phyloP scores from a whole-genome alignment of 2,113 vertebrate species.

The Dasyurus viverrinus region DNA sequence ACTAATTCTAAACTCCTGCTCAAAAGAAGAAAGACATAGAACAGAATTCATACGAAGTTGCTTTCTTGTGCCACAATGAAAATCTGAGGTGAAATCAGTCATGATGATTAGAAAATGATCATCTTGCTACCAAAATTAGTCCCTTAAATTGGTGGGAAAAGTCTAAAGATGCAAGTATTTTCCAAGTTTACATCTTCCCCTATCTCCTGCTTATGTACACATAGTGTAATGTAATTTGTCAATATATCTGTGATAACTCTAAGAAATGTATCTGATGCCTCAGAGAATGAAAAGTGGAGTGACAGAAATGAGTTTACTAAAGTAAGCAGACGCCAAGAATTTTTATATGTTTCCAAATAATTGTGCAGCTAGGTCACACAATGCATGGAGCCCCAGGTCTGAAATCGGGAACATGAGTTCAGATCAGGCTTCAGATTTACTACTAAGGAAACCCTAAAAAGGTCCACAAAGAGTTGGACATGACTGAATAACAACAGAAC shows the following conservation, averaged over 20 bases:
- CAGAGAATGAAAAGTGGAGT: neutral
- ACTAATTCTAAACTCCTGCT: neutral
- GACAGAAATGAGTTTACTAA: neutral
- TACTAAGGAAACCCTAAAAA: neutral
- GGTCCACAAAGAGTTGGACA: neutral
- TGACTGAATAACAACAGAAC: neutral
- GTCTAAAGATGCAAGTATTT: neutral
- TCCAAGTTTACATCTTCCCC: neutral
- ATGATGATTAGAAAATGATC: neutral
- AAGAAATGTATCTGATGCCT: neutral
- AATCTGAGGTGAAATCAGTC: neutral
- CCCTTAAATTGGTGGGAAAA: neutral
- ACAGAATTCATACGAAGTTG: neutral
- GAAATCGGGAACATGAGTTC: neutral
- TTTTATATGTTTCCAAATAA: neutral
- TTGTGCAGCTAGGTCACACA: neutral
- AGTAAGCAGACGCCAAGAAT: neutral
- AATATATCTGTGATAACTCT: neutral
- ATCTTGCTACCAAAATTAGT: neutral
- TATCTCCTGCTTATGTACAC: neutral
- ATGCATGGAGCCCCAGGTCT: neutral
- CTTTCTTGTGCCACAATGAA: neutral
- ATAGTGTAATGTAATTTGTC: neutral
- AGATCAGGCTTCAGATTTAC: neutral
- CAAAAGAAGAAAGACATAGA: neutral